Evolutionary conservation across 1,140 invertebrate genomes (phyloP), one percentile per base, ranked within the genome.

Genomic region (Schlechtendalia chinensis): DNA sequence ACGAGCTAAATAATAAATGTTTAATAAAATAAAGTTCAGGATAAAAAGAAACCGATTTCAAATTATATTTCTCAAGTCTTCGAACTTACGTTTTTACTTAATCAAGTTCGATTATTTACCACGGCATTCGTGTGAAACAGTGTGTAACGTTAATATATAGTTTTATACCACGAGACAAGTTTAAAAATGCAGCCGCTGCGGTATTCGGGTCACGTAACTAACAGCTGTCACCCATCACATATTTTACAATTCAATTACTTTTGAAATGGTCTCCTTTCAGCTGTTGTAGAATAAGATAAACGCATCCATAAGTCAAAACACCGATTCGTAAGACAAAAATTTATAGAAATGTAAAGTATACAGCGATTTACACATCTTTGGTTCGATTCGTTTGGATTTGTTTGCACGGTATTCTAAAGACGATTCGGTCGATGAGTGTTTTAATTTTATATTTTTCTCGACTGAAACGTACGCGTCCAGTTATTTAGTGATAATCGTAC

Each of bases 141-240:
- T 29, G 69, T 54, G 50, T 53, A 39, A 59, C 29, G 39, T 59
- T 32, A 45, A 59, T 32, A 59, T 59, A 56, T 45, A 59, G n/a
- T 75, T 59, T 58, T 50, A 59, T 75, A 0, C 22, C 32, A 29
- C 1, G 10, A 29, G 17, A 75, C 14, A 16, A 59, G 29, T 75
- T 75, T 5, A 19, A 58, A 75, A 58, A 75, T 58, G 50, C n/a
- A 17, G n/a, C 27, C 22, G 24, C 24, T 61, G 8, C 16, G 22
- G n/a, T 79, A 79, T 79, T 79, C 39, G 16, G 19, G 58, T 61
- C 58, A 79, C 56, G 58, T 79, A 79, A 63, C 22, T 17, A 61
- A 63, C n/a, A 79, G 22, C 19, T 50, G 58, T 58, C 74, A 47
- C 22, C 58, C 24, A 8, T 10, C 5, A 47, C 5, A 63, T 63